Conservation (phyloP, 2,797 vertebrate species). For the Liasis olivaceus region DNA sequence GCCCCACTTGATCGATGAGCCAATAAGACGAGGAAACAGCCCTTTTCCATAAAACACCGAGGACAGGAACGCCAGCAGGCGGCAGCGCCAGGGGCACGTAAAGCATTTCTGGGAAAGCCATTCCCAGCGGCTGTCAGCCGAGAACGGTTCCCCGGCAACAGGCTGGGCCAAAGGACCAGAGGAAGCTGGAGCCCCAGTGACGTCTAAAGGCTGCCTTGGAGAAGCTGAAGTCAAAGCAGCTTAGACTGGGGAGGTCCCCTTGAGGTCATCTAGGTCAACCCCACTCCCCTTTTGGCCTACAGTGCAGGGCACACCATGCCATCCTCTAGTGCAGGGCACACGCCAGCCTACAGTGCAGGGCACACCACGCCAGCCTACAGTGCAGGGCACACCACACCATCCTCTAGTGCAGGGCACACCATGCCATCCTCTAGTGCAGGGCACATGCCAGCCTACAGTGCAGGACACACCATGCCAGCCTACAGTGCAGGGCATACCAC, state of each 20-base stretch:
- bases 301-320: background rate
- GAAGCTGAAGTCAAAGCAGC: background rate
- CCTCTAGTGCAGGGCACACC: no score
- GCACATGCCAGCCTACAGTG: no score
- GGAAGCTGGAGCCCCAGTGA: background rate
- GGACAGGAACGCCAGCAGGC: background rate
- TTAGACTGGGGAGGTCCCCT: background rate
- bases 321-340: background rate
- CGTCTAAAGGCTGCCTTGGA: no score
- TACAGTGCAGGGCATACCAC: no score
- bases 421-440: no score
- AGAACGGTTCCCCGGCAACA: background rate
- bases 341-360: no score
- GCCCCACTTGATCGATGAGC: background rate
- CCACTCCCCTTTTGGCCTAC: background rate
- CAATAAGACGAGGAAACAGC: no score
- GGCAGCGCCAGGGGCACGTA: background rate
- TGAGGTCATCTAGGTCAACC: background rate
- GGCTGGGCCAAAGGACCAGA: background rate
- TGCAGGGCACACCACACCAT: no score
- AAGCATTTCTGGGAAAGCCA: background rate
- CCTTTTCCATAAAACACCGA: background rate
- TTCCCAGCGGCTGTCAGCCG: constrained; percentile 5
- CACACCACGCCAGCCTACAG: no score
- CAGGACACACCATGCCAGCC: no score